phyloP scores from a whole-genome alignment of 2,888 invertebrate genomes.

The Drosophila rubida region DNA sequence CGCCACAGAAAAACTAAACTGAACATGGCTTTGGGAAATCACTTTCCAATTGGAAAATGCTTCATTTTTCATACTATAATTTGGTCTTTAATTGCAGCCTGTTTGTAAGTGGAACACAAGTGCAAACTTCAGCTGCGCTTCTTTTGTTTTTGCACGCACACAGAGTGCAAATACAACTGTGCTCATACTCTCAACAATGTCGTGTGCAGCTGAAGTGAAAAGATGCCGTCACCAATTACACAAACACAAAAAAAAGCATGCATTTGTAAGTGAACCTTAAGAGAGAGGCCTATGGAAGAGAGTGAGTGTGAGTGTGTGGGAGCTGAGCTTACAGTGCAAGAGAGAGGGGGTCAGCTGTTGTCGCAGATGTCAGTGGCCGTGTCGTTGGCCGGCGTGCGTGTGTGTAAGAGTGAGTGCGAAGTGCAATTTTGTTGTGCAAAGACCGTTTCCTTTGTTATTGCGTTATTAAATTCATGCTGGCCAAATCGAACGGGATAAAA shows the following conservation, averaged over 20 bases:
- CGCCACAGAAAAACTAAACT: slow-evolving; percentile 10
- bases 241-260: slow-evolving; percentile 14
- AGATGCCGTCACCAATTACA: slow-evolving; percentile 17
- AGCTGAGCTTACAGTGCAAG: slow-evolving; percentile 15
- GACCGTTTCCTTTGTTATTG: background rate
- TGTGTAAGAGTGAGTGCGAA: slow-evolving; percentile 3
- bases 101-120: slow-evolving; percentile 30
- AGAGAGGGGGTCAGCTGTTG: background rate
- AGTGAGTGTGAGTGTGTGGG: background rate
- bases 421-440: background rate
- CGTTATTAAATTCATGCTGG: slow-evolving; percentile 19
- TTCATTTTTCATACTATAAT: slow-evolving; percentile 5
- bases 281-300: background rate
- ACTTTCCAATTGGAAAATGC: background rate
- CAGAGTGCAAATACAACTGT: background rate
- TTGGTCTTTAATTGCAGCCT: slow-evolving; percentile 26
- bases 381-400: slow-evolving; percentile 1
- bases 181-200: background rate
- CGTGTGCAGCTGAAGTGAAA: slow-evolving; percentile 3
- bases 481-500: slow-evolving; percentile 58
- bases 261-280: slow-evolving; percentile 4
- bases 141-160: background rate
- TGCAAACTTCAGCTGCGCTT: background rate
- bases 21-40: background rate
- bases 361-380: slow-evolving; percentile 40